Base-by-base conservation (phyloP, 2,797 vertebrate species). In the Brachyalestes nurse region DNA sequence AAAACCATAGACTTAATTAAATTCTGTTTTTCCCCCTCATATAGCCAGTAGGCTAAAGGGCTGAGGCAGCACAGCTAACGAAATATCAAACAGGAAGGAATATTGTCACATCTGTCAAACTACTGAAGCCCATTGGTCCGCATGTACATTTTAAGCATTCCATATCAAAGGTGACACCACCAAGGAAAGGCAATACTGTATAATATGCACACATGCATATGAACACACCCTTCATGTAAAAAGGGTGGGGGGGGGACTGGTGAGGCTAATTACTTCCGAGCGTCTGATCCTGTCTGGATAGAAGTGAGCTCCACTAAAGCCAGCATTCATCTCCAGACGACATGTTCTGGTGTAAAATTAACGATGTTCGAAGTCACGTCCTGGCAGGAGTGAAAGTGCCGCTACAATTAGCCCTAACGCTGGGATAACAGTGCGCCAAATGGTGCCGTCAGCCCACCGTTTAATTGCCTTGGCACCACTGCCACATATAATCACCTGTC, bases 401-500 rank as follows among this genome's bases (percentile, higher is more conserved):
- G 87, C 88, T 89, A 93, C 92, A 88, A 92, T 94, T 92, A 90
- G 93, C 92, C 81, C 91, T 91, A 88, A 88, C 86, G 85, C 93
- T 90, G 91, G 92, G 94, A 92, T 91, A 95, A 89, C 91, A 89
- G 93, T 90, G 84, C 91, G 87, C 95, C 95, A 96, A 96, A 95
- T 95, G 95, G 92, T 92, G 92, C 95, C 94, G 95, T 96, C 96
- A 97, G 92, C 92, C 84, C 82, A 79, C 86, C 78, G 88, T 95
- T 96, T 96, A 96, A 96, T 97, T 96, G 94, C 93, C 90, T 95
- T 94, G 95, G 96, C 95, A 94, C 90, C 88, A 89, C 89, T 47
- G 93, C 94, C 93, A 94, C 93, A 93, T 95, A 92, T 95, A 96
- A 96, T 96, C 96, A 96, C 95, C 95, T 96, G 96, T 95, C 96